Evolutionary conservation across 2,797 vertebrate genomes (phyloP).

Genomic region (Masticophis lateralis): DNA sequence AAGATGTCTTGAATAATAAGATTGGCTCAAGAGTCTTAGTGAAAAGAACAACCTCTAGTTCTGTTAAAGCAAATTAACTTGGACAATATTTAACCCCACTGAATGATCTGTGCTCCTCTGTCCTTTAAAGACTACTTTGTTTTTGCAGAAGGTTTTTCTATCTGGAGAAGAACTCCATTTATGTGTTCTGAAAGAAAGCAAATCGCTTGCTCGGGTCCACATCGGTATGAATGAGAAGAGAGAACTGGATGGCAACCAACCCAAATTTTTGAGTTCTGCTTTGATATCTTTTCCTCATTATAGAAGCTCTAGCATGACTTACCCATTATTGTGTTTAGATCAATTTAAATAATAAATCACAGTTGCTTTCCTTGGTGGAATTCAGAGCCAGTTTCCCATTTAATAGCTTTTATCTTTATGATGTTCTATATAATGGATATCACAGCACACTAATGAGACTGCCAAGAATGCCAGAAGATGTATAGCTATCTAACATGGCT

Average conservation of each 20-base stretch:
- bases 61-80: background rate
- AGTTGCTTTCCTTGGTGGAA: conserved; percentile 49
- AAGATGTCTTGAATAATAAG: background rate
- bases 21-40: background rate
- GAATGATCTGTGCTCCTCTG: background rate
- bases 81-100: background rate
- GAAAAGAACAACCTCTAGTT: background rate
- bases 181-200: background rate
- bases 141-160: background rate
- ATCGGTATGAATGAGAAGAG: background rate
- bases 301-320: conserved; percentile 40
- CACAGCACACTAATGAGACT: conserved; percentile 62
- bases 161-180: background rate
- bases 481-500: conserved; percentile 46
- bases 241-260: conserved; percentile 11
- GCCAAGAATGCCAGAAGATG: conserved; percentile 53
- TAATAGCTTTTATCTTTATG: conserved; percentile 62
- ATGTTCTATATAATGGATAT: conserved; percentile 61
- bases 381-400: conserved; percentile 61
- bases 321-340: conserved; percentile 54
- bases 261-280: conserved; percentile 9
- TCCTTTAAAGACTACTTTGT: background rate
- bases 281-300: conserved; percentile 24
- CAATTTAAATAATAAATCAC: conserved; percentile 56
- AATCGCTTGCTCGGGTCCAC: conserved; percentile 12